Conservation (phyloP, 2,797 vertebrate species). For the Arctocebus calabarensis region DNA sequence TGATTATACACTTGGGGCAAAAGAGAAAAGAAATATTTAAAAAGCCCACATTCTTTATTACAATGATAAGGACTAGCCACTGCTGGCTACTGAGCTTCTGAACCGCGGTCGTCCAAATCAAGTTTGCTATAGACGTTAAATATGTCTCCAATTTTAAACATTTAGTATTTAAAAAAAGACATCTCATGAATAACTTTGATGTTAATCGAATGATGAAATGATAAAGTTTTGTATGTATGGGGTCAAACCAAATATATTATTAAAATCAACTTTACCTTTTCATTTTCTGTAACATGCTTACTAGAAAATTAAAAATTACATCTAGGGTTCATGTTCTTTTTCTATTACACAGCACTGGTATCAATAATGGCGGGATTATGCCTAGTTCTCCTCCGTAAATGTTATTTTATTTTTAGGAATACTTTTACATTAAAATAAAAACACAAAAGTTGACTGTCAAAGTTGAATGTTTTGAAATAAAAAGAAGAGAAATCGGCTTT, state of each 20-base stretch:
- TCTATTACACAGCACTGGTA: neutral
- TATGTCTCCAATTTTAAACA: constrained; percentile 9
- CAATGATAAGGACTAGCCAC: neutral
- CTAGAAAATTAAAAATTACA: constrained; percentile 4
- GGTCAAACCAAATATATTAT: constrained; percentile 8
- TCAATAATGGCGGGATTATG: neutral
- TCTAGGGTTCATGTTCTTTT: neutral
- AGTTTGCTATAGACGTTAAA: neutral
- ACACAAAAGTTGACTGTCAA: constrained; percentile 15
- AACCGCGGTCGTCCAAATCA: neutral
- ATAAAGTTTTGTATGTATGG: neutral
- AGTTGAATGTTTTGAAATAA: constrained; percentile 35
- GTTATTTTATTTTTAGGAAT: constrained; percentile 19
- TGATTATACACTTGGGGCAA: neutral
- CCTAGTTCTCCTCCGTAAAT: neutral
- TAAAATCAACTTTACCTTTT: constrained; percentile 31
- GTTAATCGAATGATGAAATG: constrained; percentile 33
- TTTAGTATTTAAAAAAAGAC: constrained; percentile 39
- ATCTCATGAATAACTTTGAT: constrained; percentile 17
- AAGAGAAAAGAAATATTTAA: neutral
- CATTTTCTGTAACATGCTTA: neutral
- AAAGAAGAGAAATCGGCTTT: constrained; percentile 15
- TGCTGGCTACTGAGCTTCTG: neutral
- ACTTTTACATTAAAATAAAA: constrained; percentile 49
- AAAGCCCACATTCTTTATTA: neutral